These are phyloP conservation scores for Ochropleura leucogaster DNA, from an alignment of 2,888 invertebrate genomes.

Conservation along the genomic window DNA sequence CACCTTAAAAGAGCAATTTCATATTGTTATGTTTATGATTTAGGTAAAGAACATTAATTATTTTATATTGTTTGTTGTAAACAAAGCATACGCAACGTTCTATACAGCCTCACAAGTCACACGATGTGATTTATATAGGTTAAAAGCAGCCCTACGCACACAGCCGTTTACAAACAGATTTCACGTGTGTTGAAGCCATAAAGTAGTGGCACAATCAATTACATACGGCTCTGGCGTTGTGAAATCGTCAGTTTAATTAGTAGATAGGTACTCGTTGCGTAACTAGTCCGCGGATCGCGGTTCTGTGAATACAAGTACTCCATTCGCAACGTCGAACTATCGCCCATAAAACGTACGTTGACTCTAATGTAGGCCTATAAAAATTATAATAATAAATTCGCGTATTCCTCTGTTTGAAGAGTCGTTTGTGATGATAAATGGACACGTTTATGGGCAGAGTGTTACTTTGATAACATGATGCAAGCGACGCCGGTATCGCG, in stretches of 20 bases:
- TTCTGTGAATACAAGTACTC: constrained; percentile 46
- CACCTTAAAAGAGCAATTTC: too few relatives aligned
- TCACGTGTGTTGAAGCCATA: constrained; percentile 69
- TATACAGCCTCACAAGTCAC: constrained; percentile 11
- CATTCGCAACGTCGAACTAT: constrained; percentile 65
- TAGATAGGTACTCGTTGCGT: constrained; percentile 59
- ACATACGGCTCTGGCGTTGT: constrained; percentile 69
- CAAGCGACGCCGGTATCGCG: constrained; percentile 17
- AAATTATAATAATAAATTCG: constrained; percentile 61
- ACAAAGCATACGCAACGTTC: constrained; percentile 28
- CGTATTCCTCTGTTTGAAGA: constrained; percentile 48
- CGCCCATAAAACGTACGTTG: constrained; percentile 69
- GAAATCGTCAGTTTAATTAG: constrained; percentile 73
- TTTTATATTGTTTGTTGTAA: constrained; percentile 43
- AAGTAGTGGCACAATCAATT: constrained; percentile 75
- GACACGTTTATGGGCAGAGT: constrained; percentile 37
- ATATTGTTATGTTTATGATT: constrained; percentile 28
- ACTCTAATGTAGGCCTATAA: constrained; percentile 61
- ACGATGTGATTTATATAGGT: constrained; percentile 28
- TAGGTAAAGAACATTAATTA: constrained; percentile 49
- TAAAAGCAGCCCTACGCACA: constrained; percentile 56
- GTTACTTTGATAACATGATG: constrained; percentile 43
- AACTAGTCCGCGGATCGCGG: constrained; percentile 43
- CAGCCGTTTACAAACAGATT: constrained; percentile 70
- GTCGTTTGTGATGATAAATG: constrained; percentile 55